Evolutionary conservation across 2,113 vertebrate species (phyloP).

Genomic region (Brienomyrus brachyistius): DNA sequence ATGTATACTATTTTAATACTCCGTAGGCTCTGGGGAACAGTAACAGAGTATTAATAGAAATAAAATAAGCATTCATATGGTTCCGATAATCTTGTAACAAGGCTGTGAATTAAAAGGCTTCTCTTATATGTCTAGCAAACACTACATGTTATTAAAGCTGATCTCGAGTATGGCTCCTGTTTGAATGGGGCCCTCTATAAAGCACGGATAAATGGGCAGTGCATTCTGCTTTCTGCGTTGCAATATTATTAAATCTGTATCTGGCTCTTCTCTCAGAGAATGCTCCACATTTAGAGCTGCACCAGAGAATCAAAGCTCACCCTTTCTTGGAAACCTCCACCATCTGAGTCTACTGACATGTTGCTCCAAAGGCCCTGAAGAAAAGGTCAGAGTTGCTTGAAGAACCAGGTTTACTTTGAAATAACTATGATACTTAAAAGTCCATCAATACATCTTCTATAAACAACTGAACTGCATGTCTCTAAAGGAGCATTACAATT

Average conservation of each 20-base stretch:
- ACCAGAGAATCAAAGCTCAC: conserved; percentile 36
- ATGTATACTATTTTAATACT: background rate
- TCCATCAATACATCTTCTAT: background rate
- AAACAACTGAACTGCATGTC: background rate
- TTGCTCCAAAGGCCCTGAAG: conserved; percentile 51
- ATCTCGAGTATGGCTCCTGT: background rate
- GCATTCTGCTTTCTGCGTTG: background rate
- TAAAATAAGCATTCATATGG: background rate
- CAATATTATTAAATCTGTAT: background rate
- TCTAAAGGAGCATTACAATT: background rate
- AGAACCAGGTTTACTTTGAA: background rate
- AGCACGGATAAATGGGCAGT: background rate
- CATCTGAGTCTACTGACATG: conserved; percentile 54
- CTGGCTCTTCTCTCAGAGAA: conserved; percentile 29
- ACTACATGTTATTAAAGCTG: background rate
- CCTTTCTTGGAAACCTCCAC: conserved; percentile 58
- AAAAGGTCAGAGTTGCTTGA: background rate
- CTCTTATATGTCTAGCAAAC: background rate
- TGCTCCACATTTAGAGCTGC: background rate
- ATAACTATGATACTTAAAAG: background rate
- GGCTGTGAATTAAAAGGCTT: background rate
- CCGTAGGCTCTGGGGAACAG: background rate
- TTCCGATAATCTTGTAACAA: background rate
- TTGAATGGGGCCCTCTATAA: background rate
- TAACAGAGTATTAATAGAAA: background rate